Evolutionary conservation across 2,888 invertebrate species (phyloP), one percentile per base, ranked within the genome.

Genomic region (Nomada goodeniana): DNA sequence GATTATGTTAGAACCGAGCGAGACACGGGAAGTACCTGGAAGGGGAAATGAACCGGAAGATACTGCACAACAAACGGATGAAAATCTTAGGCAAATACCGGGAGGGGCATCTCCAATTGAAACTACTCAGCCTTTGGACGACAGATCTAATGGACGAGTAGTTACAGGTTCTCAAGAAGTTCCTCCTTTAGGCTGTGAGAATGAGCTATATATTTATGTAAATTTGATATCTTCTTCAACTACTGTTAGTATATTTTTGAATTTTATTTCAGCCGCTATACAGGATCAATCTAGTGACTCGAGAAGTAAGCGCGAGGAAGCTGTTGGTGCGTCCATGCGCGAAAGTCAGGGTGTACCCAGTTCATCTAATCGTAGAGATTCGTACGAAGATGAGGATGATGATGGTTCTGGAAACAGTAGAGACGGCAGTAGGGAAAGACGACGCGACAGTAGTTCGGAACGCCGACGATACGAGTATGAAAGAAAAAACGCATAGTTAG

Each of bases 121-220:
- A 20, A 83, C 86, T 18, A 73, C 81, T 42, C 91, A 90, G 59
- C 84, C 87, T 10, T 57, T 86, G 0, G 92, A 92, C 29, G 92
- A 93, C 47, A 89, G 92, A 55, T 76, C 87, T 15, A 89, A 82
- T 64, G 88, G 91, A 18, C 86, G 93, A 82, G 90, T 93, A 59
- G 93, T 93, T 10, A 93, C 93, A 23, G 93, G 93, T 0, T 93
- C 93, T 9, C 93, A 91, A 47, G 92, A 93, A 87, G 87, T 90
- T 67, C 85, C 89, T 42, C 77, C 84, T 63, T 70, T 89, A 68
- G 63, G 83, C 76, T 85, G 91, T 91, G 75, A 91, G 92, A 36
- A 10, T 15, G 3, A 42, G 7, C 50, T 67, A 18, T n/a, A 29
- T 59, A 63, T 52, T 13, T 29, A 23, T 13, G 0, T 18, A 18